Evolutionary conservation across 2,888 invertebrate species (phyloP), one percentile per base, ranked within the genome.

Genomic region (Euproctis similis): DNA sequence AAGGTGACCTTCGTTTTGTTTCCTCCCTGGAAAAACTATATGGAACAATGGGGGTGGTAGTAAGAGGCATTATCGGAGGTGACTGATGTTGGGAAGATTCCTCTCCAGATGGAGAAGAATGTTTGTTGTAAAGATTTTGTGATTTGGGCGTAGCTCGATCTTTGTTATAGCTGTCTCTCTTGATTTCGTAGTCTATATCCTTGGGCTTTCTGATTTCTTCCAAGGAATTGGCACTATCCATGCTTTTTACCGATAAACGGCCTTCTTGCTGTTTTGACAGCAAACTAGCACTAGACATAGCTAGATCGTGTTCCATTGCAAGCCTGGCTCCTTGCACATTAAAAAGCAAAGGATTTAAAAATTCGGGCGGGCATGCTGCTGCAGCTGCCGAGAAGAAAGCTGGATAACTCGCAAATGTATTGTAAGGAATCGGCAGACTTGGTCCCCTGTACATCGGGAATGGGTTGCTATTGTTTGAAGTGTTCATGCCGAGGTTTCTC

Each of bases 361-460:
- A 86, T 23, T 88, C 87, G 1, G 89, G 87, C 1, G 89, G 87
- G 39, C 87, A 87, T 16, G 84, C 80, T 17, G 84, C 78, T 3
- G 76, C 75, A 3, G 84, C 84, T 2, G 81, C 78, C 8, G 84
- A 72, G 27, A 76, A 68, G 16, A 89, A 86, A 12, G 89, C 68
- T 10, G 86, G 86, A 7, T 87, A 87, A 46, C 89, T 87, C 12
- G 86, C 84, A 55, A 92, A 90, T 1, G 89, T 87, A 8, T 89
- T 88, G 52, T 90, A 91, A 24, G 85, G 87, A 47, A 90, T 89
- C 1, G 88, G 88, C 34, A 87, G 57, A 11, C 86, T 71, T 1
- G 90, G 88, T 6, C 90, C 87, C 41, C 92, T 87, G 59, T 93
- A 92, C 67, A 93, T 88, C 8, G 92, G 84, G 60, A 92, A 93